Conservation (phyloP, 2,113 vertebrate genomes). For the Setophaga coronata region DNA sequence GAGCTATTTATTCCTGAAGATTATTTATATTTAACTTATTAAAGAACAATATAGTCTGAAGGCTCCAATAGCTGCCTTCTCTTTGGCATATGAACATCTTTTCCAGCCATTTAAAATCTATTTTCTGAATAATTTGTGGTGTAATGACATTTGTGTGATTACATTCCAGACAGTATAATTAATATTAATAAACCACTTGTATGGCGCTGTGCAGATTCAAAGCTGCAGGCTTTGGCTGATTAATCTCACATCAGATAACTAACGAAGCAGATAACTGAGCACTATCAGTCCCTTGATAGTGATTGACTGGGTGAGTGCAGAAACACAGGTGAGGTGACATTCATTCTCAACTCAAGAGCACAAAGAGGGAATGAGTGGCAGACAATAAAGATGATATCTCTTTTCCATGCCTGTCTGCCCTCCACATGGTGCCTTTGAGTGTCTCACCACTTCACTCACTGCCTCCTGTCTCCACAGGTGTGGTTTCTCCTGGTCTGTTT, state of each 20-base stretch:
- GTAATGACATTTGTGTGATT: not conserved
- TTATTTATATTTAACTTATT: not conserved
- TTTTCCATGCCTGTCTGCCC: not conserved
- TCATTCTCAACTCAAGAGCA: not conserved
- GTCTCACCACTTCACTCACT: not conserved
- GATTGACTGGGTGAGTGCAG: not conserved
- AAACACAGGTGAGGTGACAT: not conserved
- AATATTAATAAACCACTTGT: not conserved
- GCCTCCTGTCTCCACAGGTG: not conserved
- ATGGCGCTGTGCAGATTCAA: not conserved
- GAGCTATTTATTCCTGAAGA: not conserved
- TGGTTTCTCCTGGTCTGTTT: not conserved
- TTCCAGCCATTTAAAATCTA: not conserved
- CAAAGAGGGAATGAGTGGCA: not conserved
- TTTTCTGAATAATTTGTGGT: not conserved
- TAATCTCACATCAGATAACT: not conserved
- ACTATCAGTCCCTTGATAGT: not conserved
- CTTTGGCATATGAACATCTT: not conserved
- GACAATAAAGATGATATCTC: not conserved
- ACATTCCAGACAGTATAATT: not conserved
- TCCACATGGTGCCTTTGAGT: not conserved
- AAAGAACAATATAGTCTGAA: not conserved
- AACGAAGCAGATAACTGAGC: not conserved
- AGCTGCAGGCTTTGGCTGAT: not conserved
- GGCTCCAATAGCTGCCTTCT: not conserved